Evolutionary conservation across 2,888 invertebrate species (phyloP).

Genomic region (Diaperis boleti): DNA sequence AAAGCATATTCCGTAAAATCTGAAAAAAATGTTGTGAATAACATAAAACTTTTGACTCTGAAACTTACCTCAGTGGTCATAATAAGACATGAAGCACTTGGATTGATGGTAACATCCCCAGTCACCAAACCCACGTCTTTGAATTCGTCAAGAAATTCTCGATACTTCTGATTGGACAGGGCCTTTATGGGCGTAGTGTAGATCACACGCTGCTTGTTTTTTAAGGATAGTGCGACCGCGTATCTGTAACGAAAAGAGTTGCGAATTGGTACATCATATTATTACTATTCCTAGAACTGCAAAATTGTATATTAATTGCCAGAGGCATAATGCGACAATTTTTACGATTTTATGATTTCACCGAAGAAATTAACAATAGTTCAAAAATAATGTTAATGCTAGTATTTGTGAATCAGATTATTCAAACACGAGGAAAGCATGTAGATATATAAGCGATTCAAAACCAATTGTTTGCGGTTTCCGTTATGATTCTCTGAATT

Average conservation of each 20-base stretch:
- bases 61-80: conserved; percentile 96
- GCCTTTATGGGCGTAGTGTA: conserved; percentile 99
- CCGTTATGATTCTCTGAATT: no score
- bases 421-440: no score
- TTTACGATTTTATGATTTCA: no score
- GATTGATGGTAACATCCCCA: conserved; percentile 99
- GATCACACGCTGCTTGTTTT: conserved; percentile 96
- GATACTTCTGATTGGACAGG: conserved; percentile 98
- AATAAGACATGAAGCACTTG: conserved; percentile 96
- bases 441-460: no score
- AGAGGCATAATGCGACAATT: no score
- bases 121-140: conserved; percentile 98
- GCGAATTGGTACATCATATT: background rate
- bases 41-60: no score
- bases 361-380: no score
- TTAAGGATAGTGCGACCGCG: conserved; percentile 94
- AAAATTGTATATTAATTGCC: no score
- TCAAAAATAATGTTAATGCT: no score
- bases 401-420: no score
- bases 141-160: conserved; percentile 97
- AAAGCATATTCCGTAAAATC: conserved; percentile 98
- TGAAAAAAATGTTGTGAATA: conserved; percentile 61
- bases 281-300: no score
- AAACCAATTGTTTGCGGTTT: no score
- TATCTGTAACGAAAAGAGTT: conserved; percentile 77